Evolutionary conservation across 2,888 invertebrate genomes (phyloP), one percentile per base, ranked within the genome.

Genomic region (Vesta saturnalis): DNA sequence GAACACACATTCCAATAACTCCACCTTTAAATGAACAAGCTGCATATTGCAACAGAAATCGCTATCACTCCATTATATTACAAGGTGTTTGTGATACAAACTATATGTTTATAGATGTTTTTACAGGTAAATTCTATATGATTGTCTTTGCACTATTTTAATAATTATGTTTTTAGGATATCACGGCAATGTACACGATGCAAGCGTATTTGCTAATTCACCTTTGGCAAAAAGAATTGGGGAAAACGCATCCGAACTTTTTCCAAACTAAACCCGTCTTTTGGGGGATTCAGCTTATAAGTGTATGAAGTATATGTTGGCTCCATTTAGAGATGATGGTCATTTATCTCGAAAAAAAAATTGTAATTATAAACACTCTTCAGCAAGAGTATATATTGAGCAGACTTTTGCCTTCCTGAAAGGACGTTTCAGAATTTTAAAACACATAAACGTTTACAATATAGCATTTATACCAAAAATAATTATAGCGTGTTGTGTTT

Each of bases 1-100:
- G 56, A 15, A 30, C 30, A 23, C 56, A 56, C 30, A 56, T 56
- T 56, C 56, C 56, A 4, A 56, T 56, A 15, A 16, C 16, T 14
- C 14, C 23, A 1, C 56, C 56, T 15, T 10, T 2, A 5, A 15
- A 1, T 3, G 10, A 15, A 3, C 56, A 4, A 16, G 14, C 19
- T 10, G 2, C 30, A 4, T 56, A 56, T 10, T 4, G 19, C 6
- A 56, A 56, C 15, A 56, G 56, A 14, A 23, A 56, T 14, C 6
- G 14, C 2, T 56, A 56, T 30, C 56, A 56, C 12, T 56, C 56
- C 1, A 23, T 56, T 14, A 23, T 56, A 15, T 30, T 56, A 15
- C 56, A 56, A 56, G 56, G 5, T 8, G 56, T 56, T 12, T 30
- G 56, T 23, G 21, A 10, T 30, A 14, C 23, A 56, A 16, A 56